These are phyloP conservation scores for Pagetopsis macropterus DNA, from an alignment of 2,797 vertebrate genomes.

Conservation along the genomic window DNA sequence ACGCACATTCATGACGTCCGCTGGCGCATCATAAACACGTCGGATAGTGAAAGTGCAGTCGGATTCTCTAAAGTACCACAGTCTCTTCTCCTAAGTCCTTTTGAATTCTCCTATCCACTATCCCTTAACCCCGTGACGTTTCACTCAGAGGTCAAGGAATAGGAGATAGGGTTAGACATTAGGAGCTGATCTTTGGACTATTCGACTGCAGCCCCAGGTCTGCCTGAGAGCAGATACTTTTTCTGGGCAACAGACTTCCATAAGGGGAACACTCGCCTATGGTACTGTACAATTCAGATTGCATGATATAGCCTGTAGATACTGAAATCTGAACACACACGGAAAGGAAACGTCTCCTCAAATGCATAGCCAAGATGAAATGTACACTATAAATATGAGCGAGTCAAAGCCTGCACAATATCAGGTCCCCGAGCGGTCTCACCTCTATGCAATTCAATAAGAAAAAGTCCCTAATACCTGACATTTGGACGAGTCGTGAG, in stretches of 20 bases:
- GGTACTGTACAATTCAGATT: conserved; percentile 12
- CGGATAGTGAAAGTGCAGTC: too few relatives aligned
- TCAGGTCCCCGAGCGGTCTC: background rate
- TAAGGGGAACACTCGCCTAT: conserved; percentile 26
- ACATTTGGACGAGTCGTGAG: background rate
- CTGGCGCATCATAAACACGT: too few relatives aligned
- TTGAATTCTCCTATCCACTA: too few relatives aligned
- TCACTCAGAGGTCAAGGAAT: too few relatives aligned
- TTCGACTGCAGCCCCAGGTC: conserved; percentile 32
- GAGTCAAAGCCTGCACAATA: background rate
- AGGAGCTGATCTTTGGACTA: too few relatives aligned
- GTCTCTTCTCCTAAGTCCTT: too few relatives aligned
- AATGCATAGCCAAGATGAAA: background rate
- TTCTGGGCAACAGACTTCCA: conserved; percentile 30
- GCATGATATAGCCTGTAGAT: conserved; percentile 1
- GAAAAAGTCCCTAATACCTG: background rate
- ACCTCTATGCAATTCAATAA: background rate
- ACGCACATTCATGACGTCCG: too few relatives aligned
- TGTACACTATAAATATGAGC: background rate
- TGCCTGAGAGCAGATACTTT: conserved; percentile 35
- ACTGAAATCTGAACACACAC: conserved; percentile 9
- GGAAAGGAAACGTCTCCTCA: background rate
- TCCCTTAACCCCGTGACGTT: too few relatives aligned
- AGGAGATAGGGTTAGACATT: too few relatives aligned
- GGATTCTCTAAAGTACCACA: too few relatives aligned